A percentile compares a stretch with the other conserved stretches of the same genome.
Evolutionary conservation across 2,888 invertebrate genomes (phyloP).

Genomic region (Cartodere bifasciata): DNA sequence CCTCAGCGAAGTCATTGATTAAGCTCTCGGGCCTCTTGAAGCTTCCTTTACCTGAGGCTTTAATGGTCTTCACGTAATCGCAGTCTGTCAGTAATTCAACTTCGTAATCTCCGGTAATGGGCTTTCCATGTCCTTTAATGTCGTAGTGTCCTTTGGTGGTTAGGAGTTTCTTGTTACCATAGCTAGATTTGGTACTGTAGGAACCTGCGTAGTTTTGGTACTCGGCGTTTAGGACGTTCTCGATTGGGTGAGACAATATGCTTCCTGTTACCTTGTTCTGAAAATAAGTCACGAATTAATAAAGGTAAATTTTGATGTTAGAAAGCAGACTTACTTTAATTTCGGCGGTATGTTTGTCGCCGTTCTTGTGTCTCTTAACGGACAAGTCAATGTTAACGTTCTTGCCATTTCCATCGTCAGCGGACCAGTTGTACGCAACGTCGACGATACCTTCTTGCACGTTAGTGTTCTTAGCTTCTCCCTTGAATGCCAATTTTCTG

Average conservation of each 20-base stretch:
- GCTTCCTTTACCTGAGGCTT: not conserved
- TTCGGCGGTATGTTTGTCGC: constrained; percentile 22
- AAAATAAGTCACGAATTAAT: not conserved
- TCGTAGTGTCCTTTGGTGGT: constrained; percentile 24
- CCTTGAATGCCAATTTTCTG: constrained; percentile 32
- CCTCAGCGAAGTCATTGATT: constrained; percentile 1
- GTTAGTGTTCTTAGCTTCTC: constrained; percentile 34
- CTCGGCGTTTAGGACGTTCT: constrained; percentile 21
- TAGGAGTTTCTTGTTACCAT: constrained; percentile 27
- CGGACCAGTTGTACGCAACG: constrained; percentile 30
- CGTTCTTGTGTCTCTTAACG: constrained; percentile 31
- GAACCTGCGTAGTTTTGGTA: constrained; percentile 15
- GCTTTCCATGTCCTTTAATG: not conserved
- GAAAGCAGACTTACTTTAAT: constrained; percentile 16
- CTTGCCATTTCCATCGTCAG: constrained; percentile 37
- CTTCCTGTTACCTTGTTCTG: constrained; percentile 29
- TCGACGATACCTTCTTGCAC: constrained; percentile 34
- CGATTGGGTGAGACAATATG: constrained; percentile 27
- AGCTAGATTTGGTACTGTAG: constrained; percentile 18
- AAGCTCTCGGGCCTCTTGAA: not conserved
- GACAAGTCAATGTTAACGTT: constrained; percentile 31
- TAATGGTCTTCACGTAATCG: not conserved
- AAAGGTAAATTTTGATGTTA: constrained; percentile 2
- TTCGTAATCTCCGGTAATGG: constrained; percentile 1
- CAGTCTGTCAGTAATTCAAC: not conserved